Evolutionary conservation across 2,797 vertebrate genomes (phyloP).

Genomic region (Notoglanidium macrostoma): DNA sequence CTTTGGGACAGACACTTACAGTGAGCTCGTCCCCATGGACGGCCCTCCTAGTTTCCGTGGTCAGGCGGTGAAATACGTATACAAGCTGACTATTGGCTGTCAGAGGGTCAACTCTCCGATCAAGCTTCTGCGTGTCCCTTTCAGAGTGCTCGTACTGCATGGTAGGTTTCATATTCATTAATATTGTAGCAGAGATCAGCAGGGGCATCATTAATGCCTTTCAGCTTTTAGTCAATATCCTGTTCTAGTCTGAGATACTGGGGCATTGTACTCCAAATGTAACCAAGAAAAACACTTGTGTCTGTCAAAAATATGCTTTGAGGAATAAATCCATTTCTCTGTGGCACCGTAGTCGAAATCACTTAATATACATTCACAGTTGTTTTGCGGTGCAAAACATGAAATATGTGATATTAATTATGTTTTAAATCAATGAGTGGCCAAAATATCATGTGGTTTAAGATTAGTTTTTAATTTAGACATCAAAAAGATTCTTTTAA

Average conservation of each 20-base stretch:
- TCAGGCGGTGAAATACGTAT: conserved; percentile 95
- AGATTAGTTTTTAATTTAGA: background rate
- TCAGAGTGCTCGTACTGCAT: conserved; percentile 92
- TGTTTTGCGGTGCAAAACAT: background rate
- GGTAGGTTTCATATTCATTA: conserved; percentile 70
- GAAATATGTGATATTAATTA: background rate
- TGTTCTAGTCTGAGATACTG: background rate
- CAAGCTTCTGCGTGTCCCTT: conserved; percentile 94
- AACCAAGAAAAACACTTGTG: background rate
- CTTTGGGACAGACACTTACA: conserved; percentile 85
- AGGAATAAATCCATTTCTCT: background rate
- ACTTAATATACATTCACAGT: background rate
- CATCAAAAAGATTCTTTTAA: background rate
- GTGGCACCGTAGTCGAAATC: background rate
- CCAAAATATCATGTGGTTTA: background rate
- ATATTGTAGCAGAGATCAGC: background rate
- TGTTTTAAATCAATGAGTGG: background rate
- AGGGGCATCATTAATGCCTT: background rate
- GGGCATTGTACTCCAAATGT: background rate
- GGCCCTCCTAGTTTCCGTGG: conserved; percentile 96
- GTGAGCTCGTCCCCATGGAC: conserved; percentile 86
- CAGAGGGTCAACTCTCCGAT: conserved; percentile 98
- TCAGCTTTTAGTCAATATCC: background rate
- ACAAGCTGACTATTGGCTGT: conserved; percentile 97
- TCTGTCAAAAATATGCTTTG: background rate